Evolutionary conservation across 2,888 invertebrate species (phyloP), one percentile per base, ranked within the genome.

Genomic region (Conistra vaccinii): DNA sequence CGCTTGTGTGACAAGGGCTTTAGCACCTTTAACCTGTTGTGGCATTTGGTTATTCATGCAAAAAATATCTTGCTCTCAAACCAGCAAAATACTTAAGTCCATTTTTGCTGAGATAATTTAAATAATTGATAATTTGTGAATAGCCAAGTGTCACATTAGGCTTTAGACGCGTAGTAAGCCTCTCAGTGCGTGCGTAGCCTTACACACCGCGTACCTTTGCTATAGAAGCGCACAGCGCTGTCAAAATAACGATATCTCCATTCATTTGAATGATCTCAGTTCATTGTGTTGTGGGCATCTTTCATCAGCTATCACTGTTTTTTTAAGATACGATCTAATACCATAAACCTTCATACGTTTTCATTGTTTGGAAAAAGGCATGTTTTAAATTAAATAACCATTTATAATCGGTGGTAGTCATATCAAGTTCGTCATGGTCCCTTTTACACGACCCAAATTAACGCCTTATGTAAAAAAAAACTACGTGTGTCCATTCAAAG

Each of bases 131-230:
- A 12, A 42, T 26, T 55, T 51, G n/a, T 65, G 35, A 71, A 65
- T 55, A 60, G 17, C 48, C 71, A 80, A 51, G 60, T 51, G 51
- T 4, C 10, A 45, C 42, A 65, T 74, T 26, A 39, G 29, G 65
- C 1, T 69, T 12, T 73, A 66, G 74, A 35, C 51, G 51, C 12
- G 6, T n/a, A 63, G 69, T 63, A 61, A 85, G 85, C 80, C 80
- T 83, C 80, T 83, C 83, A 83, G 85, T 83, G 85, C 83, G 83
- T 73, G 48, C 60, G 78, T 85, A 83, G 85, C 85, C 83, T 82
- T 70, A 77, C 78, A 85, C 85, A 73, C 78, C 82, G 81, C 85
- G 82, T 68, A 81, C 70, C 57, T 74, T 84, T 81, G n/a, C 26
- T 35, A 57, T 60, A 73, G 23, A 51, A 42, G 81, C 81, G 81